Conservation (phyloP, 2,888 invertebrate species). For the Salticus scenicus region DNA sequence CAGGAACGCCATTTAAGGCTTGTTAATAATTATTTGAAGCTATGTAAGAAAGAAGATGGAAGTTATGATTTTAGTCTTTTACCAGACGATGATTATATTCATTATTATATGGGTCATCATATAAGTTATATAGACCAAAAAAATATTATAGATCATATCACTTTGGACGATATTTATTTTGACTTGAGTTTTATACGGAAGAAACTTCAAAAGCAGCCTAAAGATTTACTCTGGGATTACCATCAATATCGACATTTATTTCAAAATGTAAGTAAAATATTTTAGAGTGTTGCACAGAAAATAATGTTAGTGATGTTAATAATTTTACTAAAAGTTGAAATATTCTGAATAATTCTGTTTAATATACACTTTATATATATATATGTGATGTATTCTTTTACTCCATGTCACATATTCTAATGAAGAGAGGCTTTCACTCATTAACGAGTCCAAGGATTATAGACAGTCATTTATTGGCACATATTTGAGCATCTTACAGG, state of each 20-base stretch:
- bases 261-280: slow-evolving; percentile 75
- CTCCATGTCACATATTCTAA: too few relatives aligned
- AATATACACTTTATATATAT: too few relatives aligned
- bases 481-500: too few relatives aligned
- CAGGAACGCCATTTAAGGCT: slow-evolving; percentile 80
- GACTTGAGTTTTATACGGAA: slow-evolving; percentile 83
- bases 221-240: slow-evolving; percentile 83
- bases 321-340: too few relatives aligned
- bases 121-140: slow-evolving; percentile 79
- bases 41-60: slow-evolving; percentile 10
- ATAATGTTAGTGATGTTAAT: too few relatives aligned
- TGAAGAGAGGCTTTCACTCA: too few relatives aligned
- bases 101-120: slow-evolving; percentile 84
- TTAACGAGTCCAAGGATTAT: too few relatives aligned
- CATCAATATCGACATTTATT: slow-evolving; percentile 81
- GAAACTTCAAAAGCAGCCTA: slow-evolving; percentile 82
- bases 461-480: too few relatives aligned
- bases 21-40: slow-evolving; percentile 79
- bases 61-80: slow-evolving; percentile 79
- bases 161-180: slow-evolving; percentile 80
- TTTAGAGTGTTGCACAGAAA: too few relatives aligned
- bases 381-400: too few relatives aligned
- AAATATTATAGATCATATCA: slow-evolving; percentile 79
- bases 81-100: slow-evolving; percentile 84
- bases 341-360: too few relatives aligned